phyloP scores from a whole-genome alignment of 2,113 vertebrate genomes.

The Phrynocephalus versicolor region DNA sequence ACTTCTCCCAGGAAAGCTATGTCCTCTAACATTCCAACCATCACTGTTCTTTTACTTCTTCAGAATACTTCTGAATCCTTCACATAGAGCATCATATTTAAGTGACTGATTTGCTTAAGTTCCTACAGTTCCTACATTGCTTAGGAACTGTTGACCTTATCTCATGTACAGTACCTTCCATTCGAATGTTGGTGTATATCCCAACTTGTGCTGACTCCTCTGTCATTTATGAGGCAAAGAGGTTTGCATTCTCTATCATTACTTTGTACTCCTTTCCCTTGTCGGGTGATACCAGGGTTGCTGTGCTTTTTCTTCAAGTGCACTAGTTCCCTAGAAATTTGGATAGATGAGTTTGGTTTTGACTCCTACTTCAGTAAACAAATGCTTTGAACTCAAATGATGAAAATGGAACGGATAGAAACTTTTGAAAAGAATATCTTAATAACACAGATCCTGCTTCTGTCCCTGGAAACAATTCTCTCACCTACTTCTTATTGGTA shows the following conservation, averaged over 20 bases:
- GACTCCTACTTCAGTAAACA: background rate
- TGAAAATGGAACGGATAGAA: conserved; percentile 22
- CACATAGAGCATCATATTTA: background rate
- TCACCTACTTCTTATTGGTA: background rate
- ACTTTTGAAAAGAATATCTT: background rate
- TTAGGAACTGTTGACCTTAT: background rate
- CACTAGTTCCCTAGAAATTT: conserved; percentile 9
- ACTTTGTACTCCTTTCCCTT: background rate
- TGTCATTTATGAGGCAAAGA: background rate
- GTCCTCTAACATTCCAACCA: background rate
- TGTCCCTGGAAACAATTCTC: background rate
- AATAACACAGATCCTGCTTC: background rate
- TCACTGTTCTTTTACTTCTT: background rate
- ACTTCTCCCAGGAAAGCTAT: background rate
- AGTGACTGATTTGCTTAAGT: background rate
- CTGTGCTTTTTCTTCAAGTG: background rate
- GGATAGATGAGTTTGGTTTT: background rate
- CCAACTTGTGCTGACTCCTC: background rate
- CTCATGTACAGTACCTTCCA: background rate
- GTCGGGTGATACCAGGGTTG: background rate
- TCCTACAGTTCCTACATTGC: background rate
- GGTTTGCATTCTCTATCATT: too few relatives aligned
- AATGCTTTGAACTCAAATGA: background rate
- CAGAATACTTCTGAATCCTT: background rate
- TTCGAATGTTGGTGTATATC: background rate